A percentile compares a stretch with the other conserved stretches of the same genome.
These are phyloP conservation scores for Ceyx erithaca DNA, from an alignment of 2,797 vertebrate species.

Conservation along the genomic window DNA sequence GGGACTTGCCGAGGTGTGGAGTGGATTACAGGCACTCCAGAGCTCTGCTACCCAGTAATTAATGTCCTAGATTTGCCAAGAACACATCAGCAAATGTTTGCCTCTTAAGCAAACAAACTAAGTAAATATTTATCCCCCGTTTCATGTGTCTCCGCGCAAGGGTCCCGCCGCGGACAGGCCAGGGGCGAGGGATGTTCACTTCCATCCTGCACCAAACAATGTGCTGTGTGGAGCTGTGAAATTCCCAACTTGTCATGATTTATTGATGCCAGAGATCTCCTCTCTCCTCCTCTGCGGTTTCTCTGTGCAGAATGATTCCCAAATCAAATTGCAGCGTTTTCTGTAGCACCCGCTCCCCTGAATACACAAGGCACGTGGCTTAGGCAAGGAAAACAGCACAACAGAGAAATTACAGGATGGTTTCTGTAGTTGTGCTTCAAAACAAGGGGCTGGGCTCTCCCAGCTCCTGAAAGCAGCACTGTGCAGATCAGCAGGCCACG, in stretches of 20 bases:
- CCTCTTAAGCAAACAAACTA: neutral
- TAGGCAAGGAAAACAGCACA: neutral
- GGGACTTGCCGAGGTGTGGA: neutral
- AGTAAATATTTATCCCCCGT: neutral
- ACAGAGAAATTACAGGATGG: neutral
- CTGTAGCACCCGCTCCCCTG: neutral
- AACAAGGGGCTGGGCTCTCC: neutral
- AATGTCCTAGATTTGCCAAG: neutral
- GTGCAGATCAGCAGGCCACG: rapidly evolving
- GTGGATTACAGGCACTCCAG: slow-evolving; percentile 13
- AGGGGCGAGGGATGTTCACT: neutral
- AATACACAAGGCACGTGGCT: neutral
- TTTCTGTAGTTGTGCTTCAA: neutral
- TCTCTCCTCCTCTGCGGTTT: neutral
- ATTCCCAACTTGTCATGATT: neutral
- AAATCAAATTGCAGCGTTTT: slow-evolving; percentile 39
- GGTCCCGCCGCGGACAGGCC: rapidly evolving
- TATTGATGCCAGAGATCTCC: slow-evolving; percentile 17
- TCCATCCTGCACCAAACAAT: rapidly evolving
- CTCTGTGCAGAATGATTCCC: neutral
- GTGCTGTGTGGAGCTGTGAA: neutral
- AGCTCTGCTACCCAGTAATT: neutral
- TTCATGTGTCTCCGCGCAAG: rapidly evolving
- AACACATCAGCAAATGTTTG: neutral
- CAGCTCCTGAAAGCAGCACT: neutral